Percentiles rank a stretch among this genome's conserved stretches.
These are phyloP conservation scores for Merodon equestris DNA, from an alignment of 2,888 invertebrate genomes.

Conservation along the genomic window DNA sequence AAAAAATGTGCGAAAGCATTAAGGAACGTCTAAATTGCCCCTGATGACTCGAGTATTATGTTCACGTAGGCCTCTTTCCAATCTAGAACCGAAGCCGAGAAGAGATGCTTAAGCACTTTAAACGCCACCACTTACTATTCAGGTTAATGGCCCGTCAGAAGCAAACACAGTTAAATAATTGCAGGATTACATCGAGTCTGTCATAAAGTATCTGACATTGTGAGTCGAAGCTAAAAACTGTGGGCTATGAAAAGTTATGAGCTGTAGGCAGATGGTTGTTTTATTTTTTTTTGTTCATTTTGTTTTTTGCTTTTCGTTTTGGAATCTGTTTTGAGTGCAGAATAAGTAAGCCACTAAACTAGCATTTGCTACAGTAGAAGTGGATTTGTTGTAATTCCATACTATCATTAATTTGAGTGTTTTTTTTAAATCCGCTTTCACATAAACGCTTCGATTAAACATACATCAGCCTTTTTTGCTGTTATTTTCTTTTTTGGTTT, in stretches of 20 bases:
- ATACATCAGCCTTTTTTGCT: too few relatives aligned
- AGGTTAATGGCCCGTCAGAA: constrained; percentile 58
- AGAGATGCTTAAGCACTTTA: constrained; percentile 54
- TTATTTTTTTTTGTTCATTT: too few relatives aligned
- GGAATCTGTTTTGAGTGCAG: constrained; percentile 32
- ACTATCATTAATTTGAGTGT: constrained; percentile 20
- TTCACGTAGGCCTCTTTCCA: constrained; percentile 58
- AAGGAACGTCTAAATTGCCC: constrained; percentile 49
- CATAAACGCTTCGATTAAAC: too few relatives aligned
- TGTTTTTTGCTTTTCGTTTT: too few relatives aligned
- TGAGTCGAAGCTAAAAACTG: constrained; percentile 28
- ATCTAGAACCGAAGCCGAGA: constrained; percentile 57
- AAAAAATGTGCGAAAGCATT: constrained; percentile 34
- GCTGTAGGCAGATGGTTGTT: too few relatives aligned
- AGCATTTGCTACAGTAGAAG: constrained; percentile 33
- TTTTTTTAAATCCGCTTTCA: background rate
- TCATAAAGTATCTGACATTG: constrained; percentile 58
- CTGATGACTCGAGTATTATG: constrained; percentile 31
- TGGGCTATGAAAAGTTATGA: constrained; percentile 9
- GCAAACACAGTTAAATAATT: constrained; percentile 65
- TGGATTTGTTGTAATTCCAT: constrained; percentile 26
- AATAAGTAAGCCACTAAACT: constrained; percentile 21
- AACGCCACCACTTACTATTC: constrained; percentile 50
- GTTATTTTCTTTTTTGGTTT: too few relatives aligned
- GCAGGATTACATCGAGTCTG: constrained; percentile 56